Conservation (phyloP, 2,888 invertebrate species). For the Sisyra terminalis region DNA sequence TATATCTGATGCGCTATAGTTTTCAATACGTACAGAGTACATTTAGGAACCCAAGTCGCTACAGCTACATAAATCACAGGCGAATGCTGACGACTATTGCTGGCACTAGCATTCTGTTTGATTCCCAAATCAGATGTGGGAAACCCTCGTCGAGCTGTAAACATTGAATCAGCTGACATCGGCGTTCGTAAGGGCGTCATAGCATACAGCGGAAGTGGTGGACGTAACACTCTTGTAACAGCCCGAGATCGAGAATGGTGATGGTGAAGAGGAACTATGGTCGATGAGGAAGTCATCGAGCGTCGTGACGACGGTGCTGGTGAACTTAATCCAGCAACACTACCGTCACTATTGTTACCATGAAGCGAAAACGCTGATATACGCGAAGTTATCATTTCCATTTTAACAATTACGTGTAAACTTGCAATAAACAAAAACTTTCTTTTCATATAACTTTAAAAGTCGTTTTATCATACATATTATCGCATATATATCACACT, state of each 20-base stretch:
- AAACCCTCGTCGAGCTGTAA: not conserved
- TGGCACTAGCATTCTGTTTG: not conserved
- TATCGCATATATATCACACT: not conserved
- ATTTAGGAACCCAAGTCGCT: conserved; percentile 63
- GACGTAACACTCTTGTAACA: conserved; percentile 1
- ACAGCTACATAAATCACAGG: conserved; percentile 56
- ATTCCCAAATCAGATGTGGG: not conserved
- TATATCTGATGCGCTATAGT: not conserved
- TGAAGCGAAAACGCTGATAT: conserved; percentile 5
- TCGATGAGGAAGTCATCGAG: not conserved
- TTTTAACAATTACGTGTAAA: not conserved
- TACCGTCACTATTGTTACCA: not conserved
- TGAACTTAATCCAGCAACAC: not conserved
- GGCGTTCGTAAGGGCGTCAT: not conserved
- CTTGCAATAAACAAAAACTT: conserved; percentile 7
- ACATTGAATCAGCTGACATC: conserved; percentile 1
- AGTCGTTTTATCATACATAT: not conserved
- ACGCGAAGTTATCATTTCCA: conserved; percentile 6
- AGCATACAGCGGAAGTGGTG: not conserved
- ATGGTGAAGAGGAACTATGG: conserved; percentile 1
- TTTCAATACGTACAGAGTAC: conserved; percentile 24
- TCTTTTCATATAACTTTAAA: conserved; percentile 12
- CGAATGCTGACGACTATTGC: conserved; percentile 10
- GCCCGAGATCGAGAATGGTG: conserved; percentile 3
- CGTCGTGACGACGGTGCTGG: not conserved